Evolutionary conservation across 2,888 invertebrate genomes (phyloP), one percentile per base, ranked within the genome.

Genomic region (Eumacrocentrus americanus): DNA sequence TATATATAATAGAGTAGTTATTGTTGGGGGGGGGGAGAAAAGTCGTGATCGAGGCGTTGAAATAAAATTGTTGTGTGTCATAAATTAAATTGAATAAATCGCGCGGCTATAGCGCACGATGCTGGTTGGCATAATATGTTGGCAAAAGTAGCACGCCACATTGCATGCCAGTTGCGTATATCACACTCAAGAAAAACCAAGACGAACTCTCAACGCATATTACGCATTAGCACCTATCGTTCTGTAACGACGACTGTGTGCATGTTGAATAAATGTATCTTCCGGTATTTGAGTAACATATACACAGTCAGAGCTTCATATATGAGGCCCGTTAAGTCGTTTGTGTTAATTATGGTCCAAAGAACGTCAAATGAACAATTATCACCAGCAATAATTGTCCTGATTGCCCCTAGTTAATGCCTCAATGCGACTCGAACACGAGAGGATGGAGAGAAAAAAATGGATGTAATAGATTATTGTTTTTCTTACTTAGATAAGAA

Each of bases 41-140:
- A 57, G 46, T 44, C 44, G 55, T 61, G 61, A 60, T 61, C 63
- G 57, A 64, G 63, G 61, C 64, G 61, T 65, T 63, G 63, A 61
- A 66, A 60, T 64, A 61, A 64, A 64, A 63, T 63, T 61, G 62
- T 62, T 58, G 58, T 52, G 64, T 46, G 56, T 64, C 61, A 64
- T 67, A 62, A 67, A 67, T 66, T 63, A 63, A 63, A 64, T 63
- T 61, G 60, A 60, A 62, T 60, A 62, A 65, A 65, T 67, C 60
- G 60, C 58, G 48, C 37, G 47, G 56, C 47, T 53, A 38, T 29
- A 37, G n/a, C n/a, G 29, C 29, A 29, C 29, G 35, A 42, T 20
- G 29, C 25, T 34, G 42, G 42, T 25, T 34, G 18, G 12, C 42
- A 57, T 63, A 46, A 60, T 60, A 63, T 55, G 56, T 29, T 61